A percentile compares a stretch with the other conserved stretches of the same genome.
phyloP scores from a whole-genome alignment of 2,888 invertebrate genomes.

The Chrysodeixis includens region DNA sequence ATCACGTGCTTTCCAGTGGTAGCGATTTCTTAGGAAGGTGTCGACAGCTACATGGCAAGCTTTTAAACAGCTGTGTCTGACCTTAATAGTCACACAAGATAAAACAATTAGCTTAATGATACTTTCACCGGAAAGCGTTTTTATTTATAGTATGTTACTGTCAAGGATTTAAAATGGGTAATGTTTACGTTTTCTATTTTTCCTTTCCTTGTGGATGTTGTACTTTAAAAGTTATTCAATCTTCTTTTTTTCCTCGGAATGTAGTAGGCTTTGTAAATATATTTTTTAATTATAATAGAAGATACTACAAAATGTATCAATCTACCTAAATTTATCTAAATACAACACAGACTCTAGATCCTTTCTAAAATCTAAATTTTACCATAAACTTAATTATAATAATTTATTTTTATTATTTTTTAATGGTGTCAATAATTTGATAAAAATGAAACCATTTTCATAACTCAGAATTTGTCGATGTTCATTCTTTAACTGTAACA shows the following conservation, averaged over 20 bases:
- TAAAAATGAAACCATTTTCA: neutral
- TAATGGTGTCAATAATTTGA: neutral
- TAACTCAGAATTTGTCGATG: neutral
- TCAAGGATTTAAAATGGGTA: conserved; percentile 7
- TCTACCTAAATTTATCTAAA: neutral
- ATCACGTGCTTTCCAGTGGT: neutral
- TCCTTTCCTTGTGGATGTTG: too few relatives aligned
- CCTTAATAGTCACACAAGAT: conserved; percentile 17
- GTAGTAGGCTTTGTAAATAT: too few relatives aligned
- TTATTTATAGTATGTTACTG: conserved; percentile 17
- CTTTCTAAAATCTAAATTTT: neutral
- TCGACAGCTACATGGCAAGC: neutral
- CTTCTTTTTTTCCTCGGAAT: too few relatives aligned
- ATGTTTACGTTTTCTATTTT: neutral
- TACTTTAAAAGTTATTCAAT: too few relatives aligned
- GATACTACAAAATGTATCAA: neutral
- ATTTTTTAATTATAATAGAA: too few relatives aligned
- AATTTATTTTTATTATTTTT: neutral
- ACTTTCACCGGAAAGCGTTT: conserved; percentile 41
- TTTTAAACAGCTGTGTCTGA: conserved; percentile 6
- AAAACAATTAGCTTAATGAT: conserved; percentile 33
- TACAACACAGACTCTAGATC: neutral
- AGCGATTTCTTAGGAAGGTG: neutral
- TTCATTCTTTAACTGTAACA: conserved; percentile 29
- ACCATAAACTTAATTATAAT: neutral